Conservation (phyloP, 2,888 invertebrate species). For the Catocala nupta region DNA sequence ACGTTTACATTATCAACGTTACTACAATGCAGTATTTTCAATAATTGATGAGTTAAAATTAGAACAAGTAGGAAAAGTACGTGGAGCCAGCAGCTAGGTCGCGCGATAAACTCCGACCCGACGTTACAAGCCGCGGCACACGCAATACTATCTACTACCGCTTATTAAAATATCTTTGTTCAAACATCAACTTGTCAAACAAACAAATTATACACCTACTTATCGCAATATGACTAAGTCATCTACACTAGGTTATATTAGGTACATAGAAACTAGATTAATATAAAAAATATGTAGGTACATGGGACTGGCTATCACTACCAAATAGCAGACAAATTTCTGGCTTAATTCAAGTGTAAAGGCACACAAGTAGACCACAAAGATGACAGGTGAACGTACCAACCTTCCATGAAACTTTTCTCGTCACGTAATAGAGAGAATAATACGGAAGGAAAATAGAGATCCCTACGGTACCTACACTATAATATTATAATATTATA, state of each 20-base stretch:
- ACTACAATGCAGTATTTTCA: constrained; percentile 49
- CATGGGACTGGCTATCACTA: too few species aligned
- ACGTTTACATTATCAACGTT: constrained; percentile 37
- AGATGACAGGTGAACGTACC: too few species aligned
- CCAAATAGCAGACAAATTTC: too few species aligned
- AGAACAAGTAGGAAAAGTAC: constrained; percentile 82
- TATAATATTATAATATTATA: too few species aligned
- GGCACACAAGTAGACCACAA: too few species aligned
- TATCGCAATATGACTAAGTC: constrained; percentile 23
- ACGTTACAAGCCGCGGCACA: constrained; percentile 38
- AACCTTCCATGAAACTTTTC: too few species aligned
- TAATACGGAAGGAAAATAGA: too few species aligned
- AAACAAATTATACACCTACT: constrained; percentile 48
- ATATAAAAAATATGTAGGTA: neutral
- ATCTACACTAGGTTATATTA: neutral
- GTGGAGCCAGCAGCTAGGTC: constrained; percentile 55
- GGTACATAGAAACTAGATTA: neutral
- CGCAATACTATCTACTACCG: constrained; percentile 40
- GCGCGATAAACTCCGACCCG: constrained; percentile 73
- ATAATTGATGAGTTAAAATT: constrained; percentile 68
- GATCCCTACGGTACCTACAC: too few species aligned
- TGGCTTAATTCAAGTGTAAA: too few species aligned
- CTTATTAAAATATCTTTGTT: constrained; percentile 46
- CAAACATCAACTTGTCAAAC: constrained; percentile 51
- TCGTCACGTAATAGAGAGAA: too few species aligned